phyloP scores from a whole-genome alignment of 2,797 vertebrate genomes.

The Labeo calbasu region DNA sequence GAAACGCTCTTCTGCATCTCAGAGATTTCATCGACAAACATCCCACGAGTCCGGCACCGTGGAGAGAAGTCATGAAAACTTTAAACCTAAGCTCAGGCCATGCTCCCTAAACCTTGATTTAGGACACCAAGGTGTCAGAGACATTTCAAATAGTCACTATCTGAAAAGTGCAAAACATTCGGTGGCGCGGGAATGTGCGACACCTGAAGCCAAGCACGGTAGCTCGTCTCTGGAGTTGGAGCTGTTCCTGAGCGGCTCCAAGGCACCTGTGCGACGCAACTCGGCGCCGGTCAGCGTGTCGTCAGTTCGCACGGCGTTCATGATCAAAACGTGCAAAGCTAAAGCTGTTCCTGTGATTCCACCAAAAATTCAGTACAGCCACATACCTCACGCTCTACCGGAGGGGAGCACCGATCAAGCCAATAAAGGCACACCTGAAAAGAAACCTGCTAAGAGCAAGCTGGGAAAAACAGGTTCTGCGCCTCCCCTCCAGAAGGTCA shows the following conservation, averaged over 20 bases:
- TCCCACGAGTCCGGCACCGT: conserved; percentile 71
- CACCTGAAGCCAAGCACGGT: conserved; percentile 61
- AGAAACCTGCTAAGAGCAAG: conserved; percentile 66
- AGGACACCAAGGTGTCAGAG: conserved; percentile 75
- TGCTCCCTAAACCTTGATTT: conserved; percentile 92
- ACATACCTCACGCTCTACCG: conserved; percentile 87
- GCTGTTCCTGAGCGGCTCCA: conserved; percentile 75
- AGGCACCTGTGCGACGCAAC: conserved; percentile 87
- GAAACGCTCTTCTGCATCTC: conserved; percentile 70
- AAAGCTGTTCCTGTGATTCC: conserved; percentile 94
- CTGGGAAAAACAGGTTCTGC: conserved; percentile 69
- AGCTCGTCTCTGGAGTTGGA: conserved; percentile 75
- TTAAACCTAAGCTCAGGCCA: conserved; percentile 77
- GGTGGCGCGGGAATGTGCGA: conserved; percentile 59
- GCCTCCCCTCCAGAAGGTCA: conserved; percentile 72
- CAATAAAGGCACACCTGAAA: conserved; percentile 74
- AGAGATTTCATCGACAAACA: conserved; percentile 73
- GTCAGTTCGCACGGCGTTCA: conserved; percentile 92
- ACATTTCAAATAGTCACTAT: conserved; percentile 79
- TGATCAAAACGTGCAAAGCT: conserved; percentile 96
- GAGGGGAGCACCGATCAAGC: conserved; percentile 59
- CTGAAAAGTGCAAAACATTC: conserved; percentile 65
- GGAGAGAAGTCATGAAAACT: conserved; percentile 71
- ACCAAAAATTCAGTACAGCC: conserved; percentile 94
- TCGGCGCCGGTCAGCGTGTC: conserved; percentile 95